Evolutionary conservation across 2,888 invertebrate species (phyloP), one percentile per base, ranked within the genome.

Genomic region (Epirrita christyi): DNA sequence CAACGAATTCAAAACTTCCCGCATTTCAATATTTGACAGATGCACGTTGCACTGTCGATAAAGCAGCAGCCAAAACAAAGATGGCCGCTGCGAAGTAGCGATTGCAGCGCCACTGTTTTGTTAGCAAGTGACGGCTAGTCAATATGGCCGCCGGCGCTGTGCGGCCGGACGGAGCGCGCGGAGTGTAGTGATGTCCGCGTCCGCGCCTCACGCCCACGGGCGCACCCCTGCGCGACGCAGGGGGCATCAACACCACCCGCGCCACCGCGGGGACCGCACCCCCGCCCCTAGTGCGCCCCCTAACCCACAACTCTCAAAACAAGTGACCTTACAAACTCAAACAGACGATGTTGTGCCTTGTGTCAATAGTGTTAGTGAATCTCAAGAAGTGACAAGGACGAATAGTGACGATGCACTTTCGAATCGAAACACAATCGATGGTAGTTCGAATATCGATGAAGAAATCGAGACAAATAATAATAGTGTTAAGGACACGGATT

Each of bases 201-300:
- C 92, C 85, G 87, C 88, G 87, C 88, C 92, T 92, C 89, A 92
- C 91, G 88, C 89, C 85, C 87, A 84, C 88, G 93, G 91, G 90
- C 93, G 91, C 92, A 92, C 86, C 91, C 92, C 92, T 86, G 92
- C 86, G 78, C 93, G 93, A 85, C 94, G 95, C 83, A 93, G 95
- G 85, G 95, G 95, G 69, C 95, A 95, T 85, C 95, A 95, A 86
- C 95, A 95, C 88, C 95, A 95, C 91, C 95, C 95, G 80, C 94
- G 95, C 64, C 93, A 95, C 79, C 85, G 94, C 78, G 94, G 94
- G 70, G 89, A 92, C 71, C 92, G 94, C 61, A 84, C 85, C 56
- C 93, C 93, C 78, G 92, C 93, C 75, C 92, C 93, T 75, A 83
- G 86, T 63, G 68, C 78, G 63, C 64, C 71, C 63, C 62, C 64